Evolutionary conservation across 2,113 vertebrate genomes (phyloP).

Genomic region (Halichoeres trimaculatus): DNA sequence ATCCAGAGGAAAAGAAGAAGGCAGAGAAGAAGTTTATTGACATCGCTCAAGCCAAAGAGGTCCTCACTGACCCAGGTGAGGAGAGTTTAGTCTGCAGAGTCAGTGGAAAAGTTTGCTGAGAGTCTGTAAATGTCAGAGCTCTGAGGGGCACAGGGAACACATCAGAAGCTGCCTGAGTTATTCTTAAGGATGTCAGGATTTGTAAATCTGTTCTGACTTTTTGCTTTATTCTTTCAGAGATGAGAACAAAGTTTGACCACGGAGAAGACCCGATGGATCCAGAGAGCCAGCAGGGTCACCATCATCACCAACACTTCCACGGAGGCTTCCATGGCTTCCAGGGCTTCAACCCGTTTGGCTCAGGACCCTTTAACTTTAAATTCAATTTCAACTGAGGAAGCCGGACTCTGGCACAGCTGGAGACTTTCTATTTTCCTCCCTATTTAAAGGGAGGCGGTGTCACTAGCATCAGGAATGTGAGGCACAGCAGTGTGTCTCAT

Average conservation of each 20-base stretch:
- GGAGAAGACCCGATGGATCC: conserved; percentile 97
- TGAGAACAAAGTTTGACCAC: conserved; percentile 94
- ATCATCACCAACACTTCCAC: conserved; percentile 87
- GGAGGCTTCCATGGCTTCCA: conserved; percentile 91
- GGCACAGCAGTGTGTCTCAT: not conserved
- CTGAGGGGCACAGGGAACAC: conserved; percentile 14
- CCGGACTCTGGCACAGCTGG: conserved; percentile 22
- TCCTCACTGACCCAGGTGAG: conserved; percentile 95
- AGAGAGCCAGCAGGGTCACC: conserved; percentile 91
- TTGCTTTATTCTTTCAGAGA: conserved; percentile 81
- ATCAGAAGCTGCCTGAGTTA: not conserved
- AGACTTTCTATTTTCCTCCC: conserved; percentile 27
- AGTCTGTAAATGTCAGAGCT: conserved; percentile 34
- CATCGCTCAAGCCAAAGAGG: conserved; percentile 98
- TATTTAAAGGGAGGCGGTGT: conserved; percentile 56
- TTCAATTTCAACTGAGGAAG: conserved; percentile 93
- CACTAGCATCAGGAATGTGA: not conserved
- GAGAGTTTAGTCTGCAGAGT: not conserved
- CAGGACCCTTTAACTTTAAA: conserved; percentile 97
- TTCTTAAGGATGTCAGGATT: no score
- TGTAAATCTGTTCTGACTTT: not conserved
- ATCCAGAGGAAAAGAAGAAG: conserved; percentile 94
- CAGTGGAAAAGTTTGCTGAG: conserved; percentile 10
- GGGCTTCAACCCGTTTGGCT: conserved; percentile 97
- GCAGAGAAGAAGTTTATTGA: conserved; percentile 99